phyloP scores from a whole-genome alignment of 2,888 invertebrate species.

The Eumerus sabulonum region DNA sequence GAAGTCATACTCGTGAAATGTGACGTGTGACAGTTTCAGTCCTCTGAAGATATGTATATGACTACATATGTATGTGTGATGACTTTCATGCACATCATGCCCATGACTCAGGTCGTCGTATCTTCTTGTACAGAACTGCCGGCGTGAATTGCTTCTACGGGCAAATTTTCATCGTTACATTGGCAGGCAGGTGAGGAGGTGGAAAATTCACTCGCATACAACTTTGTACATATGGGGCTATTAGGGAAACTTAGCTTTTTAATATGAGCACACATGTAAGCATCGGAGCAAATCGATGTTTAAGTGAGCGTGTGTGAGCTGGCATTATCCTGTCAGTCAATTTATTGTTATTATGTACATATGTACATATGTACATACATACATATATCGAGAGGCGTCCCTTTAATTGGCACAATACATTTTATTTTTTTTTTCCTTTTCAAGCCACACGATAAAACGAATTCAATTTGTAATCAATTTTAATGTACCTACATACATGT shows the following conservation, averaged over 20 bases:
- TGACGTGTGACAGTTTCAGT: conserved; percentile 48
- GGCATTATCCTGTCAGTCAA: conserved; percentile 55
- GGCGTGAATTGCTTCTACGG: conserved; percentile 44
- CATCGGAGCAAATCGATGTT: conserved; percentile 50
- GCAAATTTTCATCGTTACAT: not conserved
- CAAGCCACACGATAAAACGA: too few species aligned
- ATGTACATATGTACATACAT: too few species aligned
- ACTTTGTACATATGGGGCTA: not conserved
- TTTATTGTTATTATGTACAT: conserved; percentile 40
- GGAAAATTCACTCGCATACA: conserved; percentile 11
- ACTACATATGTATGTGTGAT: conserved; percentile 8
- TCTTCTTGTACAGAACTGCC: conserved; percentile 40
- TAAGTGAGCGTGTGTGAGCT: conserved; percentile 57
- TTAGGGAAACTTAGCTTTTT: conserved; percentile 15
- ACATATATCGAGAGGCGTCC: too few species aligned
- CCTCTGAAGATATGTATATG: conserved; percentile 9
- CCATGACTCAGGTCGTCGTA: conserved; percentile 6
- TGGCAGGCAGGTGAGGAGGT: conserved; percentile 2
- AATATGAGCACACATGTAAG: conserved; percentile 33
- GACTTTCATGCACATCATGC: conserved; percentile 16
- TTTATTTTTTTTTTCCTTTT: too few species aligned
- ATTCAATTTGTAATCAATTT: too few species aligned
- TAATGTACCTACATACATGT: too few species aligned
- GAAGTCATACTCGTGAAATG: conserved; percentile 49
- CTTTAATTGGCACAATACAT: too few species aligned